These are phyloP conservation scores for Cyprichromis sp. DNA, from an alignment of 2,113 vertebrate species.

Conservation along the genomic window DNA sequence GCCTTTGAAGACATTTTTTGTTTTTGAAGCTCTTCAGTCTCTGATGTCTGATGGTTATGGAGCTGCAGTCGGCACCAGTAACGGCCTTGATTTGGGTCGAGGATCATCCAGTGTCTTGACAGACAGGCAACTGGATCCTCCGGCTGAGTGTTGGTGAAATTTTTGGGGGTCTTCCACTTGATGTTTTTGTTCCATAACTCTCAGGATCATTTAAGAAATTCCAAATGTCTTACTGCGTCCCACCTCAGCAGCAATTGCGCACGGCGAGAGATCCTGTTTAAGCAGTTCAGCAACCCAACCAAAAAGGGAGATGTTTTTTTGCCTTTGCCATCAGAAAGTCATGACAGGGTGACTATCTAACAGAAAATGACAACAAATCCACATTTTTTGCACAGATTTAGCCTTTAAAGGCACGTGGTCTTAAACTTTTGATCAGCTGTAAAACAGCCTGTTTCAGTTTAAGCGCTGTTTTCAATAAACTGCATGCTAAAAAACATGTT, in stretches of 20 bases:
- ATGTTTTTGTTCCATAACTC: background rate
- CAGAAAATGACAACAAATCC: background rate
- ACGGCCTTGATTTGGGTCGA: background rate
- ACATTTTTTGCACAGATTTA: background rate
- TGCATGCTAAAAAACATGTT: background rate
- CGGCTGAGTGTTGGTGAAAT: background rate
- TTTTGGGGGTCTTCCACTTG: background rate
- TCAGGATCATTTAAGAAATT: background rate
- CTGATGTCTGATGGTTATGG: background rate
- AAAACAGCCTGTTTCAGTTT: background rate
- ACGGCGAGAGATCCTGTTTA: background rate
- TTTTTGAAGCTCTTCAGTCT: background rate
- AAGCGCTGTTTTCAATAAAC: background rate
- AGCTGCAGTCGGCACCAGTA: background rate
- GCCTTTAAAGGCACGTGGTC: background rate
- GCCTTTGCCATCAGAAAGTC: background rate
- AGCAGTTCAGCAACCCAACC: background rate
- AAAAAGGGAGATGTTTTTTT: background rate
- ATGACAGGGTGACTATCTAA: background rate
- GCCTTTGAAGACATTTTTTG: background rate
- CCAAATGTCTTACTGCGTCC: background rate
- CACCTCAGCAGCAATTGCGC: background rate
- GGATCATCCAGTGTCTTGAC: background rate
- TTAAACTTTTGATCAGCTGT: background rate
- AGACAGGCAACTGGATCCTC: background rate